phyloP scores from a whole-genome alignment of 1,140 invertebrate species.

The Drosophila malerkotliana region DNA sequence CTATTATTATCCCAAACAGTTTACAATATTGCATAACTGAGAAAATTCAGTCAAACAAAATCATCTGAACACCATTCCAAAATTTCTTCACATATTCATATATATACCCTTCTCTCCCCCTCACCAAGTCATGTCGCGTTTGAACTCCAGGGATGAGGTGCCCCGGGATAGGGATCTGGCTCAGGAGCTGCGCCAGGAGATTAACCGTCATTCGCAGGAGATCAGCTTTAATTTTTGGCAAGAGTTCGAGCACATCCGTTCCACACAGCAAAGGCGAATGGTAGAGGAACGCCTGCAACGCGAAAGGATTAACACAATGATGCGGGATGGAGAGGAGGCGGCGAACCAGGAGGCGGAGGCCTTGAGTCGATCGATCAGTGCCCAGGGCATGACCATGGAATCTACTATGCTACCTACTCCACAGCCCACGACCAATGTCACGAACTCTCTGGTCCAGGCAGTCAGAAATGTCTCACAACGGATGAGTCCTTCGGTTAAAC shows the following conservation, averaged over 20 bases:
- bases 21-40: neutral
- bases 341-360: slow-evolving; percentile 40
- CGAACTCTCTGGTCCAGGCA: neutral
- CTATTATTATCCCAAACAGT: no score
- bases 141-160: neutral
- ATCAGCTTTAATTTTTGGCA: slow-evolving; percentile 60
- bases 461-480: neutral
- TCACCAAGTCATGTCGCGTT: slow-evolving; percentile 34
- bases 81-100: neutral
- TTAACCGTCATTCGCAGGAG: slow-evolving; percentile 39
- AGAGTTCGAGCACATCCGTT: slow-evolving; percentile 56
- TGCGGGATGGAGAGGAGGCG: slow-evolving; percentile 45
- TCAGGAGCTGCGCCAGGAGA: slow-evolving; percentile 33
- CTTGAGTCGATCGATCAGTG: slow-evolving; percentile 55
- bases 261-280: slow-evolving; percentile 40
- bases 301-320: slow-evolving; percentile 32
- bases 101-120: neutral
- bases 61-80: neutral
- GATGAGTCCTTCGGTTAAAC: neutral
- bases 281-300: slow-evolving; percentile 23
- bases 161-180: slow-evolving; percentile 21
- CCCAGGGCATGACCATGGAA: slow-evolving; percentile 43
- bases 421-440: neutral
- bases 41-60: neutral
- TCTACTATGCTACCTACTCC: slow-evolving; percentile 8